Evolutionary conservation across 2,797 vertebrate species (phyloP), one percentile per base, ranked within the genome.

Genomic region (Lutra lutra): DNA sequence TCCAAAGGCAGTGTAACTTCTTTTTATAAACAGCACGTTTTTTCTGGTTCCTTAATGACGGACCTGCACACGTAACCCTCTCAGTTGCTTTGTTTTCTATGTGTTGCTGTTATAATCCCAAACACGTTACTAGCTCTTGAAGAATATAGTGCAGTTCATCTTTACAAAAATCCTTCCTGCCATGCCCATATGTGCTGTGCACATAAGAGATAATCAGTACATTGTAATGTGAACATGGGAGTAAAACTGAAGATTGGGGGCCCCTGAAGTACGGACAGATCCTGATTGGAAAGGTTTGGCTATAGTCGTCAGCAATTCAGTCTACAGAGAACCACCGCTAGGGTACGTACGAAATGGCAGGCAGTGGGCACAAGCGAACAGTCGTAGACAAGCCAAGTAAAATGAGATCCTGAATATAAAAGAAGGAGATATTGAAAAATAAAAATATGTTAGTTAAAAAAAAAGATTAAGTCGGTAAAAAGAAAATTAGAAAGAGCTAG

Each of bases 401-500:
- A 95, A 70, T 5, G 40, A 79, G 35, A 96, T 3, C 60, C 86
- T 25, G 21, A 86, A 40, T 78, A 32, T 78, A 90, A 56, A 94
- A 79, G 60, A 92, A 75, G 62, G 29, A 79, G 32, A 56, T 13
- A 86, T n/a, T 86, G 17, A 89, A 93, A 94, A 43, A 58, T 40
- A 89, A 86, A 43, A 90, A 66, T 21, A 46, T n/a, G 14, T 72
- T 95, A 27, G 14, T 92, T 93, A 77, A 86, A 58, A 82, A 94
- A 43, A 70, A 86, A 48, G 40, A 64, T 18, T 18, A 93, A 77
- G 43, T 58, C 43, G 72, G 8, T 68, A 75, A 79, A 7, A 91
- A 66, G 80, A 92, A 89, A 86, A 86, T 14, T 7, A 18, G 29
- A 21, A 17, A 82, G 23, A 38, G 35, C 12, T 46, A 35, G 17